A percentile compares a stretch with the other conserved stretches of the same genome.
phyloP scores from a whole-genome alignment of 1,140 invertebrate species.

The Monochamus saltuarius region DNA sequence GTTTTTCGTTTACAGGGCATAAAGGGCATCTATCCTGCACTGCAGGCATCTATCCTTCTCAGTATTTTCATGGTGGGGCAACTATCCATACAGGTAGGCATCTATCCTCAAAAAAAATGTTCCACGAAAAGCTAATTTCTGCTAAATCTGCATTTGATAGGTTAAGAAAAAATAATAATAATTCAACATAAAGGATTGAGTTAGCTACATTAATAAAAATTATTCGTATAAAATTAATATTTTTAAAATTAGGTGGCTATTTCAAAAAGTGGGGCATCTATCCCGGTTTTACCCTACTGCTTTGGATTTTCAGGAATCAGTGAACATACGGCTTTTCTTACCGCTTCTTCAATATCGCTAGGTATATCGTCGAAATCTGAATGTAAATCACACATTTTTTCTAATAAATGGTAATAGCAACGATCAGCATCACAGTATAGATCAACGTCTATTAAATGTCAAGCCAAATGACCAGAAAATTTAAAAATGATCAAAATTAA shows the following conservation, averaged over 20 bases:
- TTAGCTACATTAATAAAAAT: background rate
- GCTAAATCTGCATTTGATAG: background rate
- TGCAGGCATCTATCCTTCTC: background rate
- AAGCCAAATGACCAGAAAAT: too few relatives aligned
- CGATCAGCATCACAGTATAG: too few relatives aligned
- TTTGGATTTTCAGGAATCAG: too few relatives aligned
- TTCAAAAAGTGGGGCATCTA: slow-evolving; percentile 6
- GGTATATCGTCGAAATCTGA: too few relatives aligned
- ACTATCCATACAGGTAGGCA: background rate
- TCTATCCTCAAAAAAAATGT: slow-evolving; percentile 3
- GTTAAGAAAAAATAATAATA: background rate
- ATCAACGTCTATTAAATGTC: too few relatives aligned
- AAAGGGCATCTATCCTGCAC: slow-evolving; percentile 1
- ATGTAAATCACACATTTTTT: too few relatives aligned
- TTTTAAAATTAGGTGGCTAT: slow-evolving; percentile 2
- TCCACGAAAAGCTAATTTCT: background rate
- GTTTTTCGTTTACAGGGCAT: background rate
- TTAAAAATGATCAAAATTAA: too few relatives aligned
- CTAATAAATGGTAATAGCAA: too few relatives aligned
- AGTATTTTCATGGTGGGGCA: background rate
- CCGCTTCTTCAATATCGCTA: too few relatives aligned
- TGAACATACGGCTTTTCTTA: too few relatives aligned
- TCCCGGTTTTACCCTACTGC: slow-evolving; percentile 1
- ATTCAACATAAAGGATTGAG: background rate
- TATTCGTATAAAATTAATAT: background rate